phyloP scores from a whole-genome alignment of 2,113 vertebrate genomes.

The Athene cunicularia region DNA sequence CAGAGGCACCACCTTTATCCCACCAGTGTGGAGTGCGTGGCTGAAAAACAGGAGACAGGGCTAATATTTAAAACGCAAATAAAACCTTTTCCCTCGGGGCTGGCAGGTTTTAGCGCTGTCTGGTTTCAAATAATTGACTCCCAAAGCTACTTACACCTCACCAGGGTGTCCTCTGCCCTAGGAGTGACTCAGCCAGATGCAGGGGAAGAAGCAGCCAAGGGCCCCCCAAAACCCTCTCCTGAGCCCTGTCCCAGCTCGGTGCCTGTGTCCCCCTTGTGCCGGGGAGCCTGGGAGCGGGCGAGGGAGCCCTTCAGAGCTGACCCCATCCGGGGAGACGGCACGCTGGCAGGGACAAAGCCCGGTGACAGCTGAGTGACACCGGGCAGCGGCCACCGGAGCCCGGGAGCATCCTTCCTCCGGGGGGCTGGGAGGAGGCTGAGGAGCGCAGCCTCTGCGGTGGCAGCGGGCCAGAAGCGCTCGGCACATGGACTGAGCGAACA shows the following conservation, averaged over 20 bases:
- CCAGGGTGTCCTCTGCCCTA: not conserved
- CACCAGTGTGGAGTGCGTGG: not conserved
- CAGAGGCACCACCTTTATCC: not conserved
- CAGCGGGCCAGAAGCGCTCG: not conserved
- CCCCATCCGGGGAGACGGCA: fast-evolving
- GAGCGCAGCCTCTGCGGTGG: not conserved
- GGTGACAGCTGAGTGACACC: not conserved
- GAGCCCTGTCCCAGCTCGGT: not conserved
- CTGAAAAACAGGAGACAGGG: not conserved
- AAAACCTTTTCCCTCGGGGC: not conserved
- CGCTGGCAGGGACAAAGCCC: not conserved
- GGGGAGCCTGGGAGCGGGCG: not conserved
- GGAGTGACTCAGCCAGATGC: fast-evolving
- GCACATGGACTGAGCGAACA: not conserved
- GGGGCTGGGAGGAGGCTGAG: not conserved
- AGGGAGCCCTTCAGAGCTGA: not conserved
- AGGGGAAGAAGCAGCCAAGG: not conserved
- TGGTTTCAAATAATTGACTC: not conserved
- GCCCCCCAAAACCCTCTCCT: not conserved
- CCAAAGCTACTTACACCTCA: not conserved
- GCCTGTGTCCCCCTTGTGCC: not conserved
- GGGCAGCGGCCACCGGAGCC: not conserved
- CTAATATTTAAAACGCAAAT: not conserved
- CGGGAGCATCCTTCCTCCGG: not conserved
- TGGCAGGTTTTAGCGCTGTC: not conserved